Evolutionary conservation across 2,797 vertebrate genomes (phyloP), one percentile per base, ranked within the genome.

Genomic region (Chromis chromis): DNA sequence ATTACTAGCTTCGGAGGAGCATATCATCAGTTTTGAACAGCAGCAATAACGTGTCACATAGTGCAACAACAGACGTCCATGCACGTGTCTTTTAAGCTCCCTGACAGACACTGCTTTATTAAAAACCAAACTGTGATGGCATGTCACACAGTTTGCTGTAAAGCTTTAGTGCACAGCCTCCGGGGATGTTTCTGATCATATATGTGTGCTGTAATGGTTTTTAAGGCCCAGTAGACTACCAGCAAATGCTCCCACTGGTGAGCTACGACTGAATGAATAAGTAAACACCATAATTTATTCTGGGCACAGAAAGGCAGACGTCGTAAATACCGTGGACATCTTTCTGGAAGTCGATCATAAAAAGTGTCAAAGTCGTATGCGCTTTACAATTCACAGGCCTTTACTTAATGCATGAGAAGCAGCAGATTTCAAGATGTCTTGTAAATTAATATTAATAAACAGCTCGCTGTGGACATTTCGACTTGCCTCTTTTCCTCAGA

Each of bases 301-400:
- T 40, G 57, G 46, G 56, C 69, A 31, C 54, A 50, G 76, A 70
- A 46, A 74, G 54, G 78, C 56, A 50, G 57, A 55, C 31, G 27
- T 82, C 75, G 33, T 91, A 88, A 91, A 90, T 88, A 89, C 83
- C 54, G 52, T 14, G 56, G 69, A 78, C 74, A 76, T 78, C 27
- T 59, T 52, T 79, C 83, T 76, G 75, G 74, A 72, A 54, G 57
- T 69, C 73, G 70, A 39, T 82, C 74, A 50, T 90, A 86, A 93
- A 90, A 84, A 72, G 60, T 46, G 65, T 65, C 58, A 48, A 21
- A 46, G 74, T 74, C 17, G n/a, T 62, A 52, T 63, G 54, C 70
- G 61, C 42, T 81, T 82, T 70, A 81, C 48, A 74, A 56, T 69
- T 65, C 21, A 73, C 61, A 50, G 44, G 36, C 44, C 60, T 81